Conservation (phyloP, 2,888 invertebrate genomes). For the Trissonchulus latispiculum region DNA sequence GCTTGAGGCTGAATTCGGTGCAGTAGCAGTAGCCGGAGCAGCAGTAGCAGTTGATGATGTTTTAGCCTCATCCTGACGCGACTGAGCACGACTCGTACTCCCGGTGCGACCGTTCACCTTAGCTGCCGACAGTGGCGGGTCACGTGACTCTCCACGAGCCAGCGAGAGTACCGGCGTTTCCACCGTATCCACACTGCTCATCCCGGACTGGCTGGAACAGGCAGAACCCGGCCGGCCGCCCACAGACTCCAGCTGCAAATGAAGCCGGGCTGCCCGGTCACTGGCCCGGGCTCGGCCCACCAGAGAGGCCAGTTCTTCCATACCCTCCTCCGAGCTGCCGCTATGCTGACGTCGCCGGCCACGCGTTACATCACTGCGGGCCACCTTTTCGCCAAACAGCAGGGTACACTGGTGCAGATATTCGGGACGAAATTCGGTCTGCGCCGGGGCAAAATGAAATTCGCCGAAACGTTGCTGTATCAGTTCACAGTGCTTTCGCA, state of each 20-base stretch:
- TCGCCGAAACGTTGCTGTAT: constrained; percentile 46
- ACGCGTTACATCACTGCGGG: not conserved
- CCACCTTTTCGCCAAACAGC: constrained; percentile 12
- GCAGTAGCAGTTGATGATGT: not conserved
- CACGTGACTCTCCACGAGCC: too few species aligned
- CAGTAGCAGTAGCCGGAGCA: not conserved
- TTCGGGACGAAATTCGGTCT: constrained; percentile 58
- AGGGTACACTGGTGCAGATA: constrained; percentile 21
- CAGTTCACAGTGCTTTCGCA: constrained; percentile 63
- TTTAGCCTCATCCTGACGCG: too few species aligned
- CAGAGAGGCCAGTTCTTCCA: not conserved
- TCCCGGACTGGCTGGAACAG: not conserved
- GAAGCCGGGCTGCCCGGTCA: not conserved
- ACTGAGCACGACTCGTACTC: not conserved
- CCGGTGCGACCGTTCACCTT: not conserved
- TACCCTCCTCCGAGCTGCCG: not conserved
- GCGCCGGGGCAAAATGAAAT: constrained; percentile 64
- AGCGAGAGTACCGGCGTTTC: not conserved
- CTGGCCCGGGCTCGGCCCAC: not conserved
- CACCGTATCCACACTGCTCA: not conserved
- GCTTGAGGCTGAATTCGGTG: not conserved
- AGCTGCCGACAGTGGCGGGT: too few species aligned
- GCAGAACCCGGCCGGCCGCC: not conserved
- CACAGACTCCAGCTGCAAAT: not conserved
- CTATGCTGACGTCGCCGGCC: not conserved